Evolutionary conservation across 2,888 invertebrate species (phyloP).

Genomic region (Physocephala rufipes): DNA sequence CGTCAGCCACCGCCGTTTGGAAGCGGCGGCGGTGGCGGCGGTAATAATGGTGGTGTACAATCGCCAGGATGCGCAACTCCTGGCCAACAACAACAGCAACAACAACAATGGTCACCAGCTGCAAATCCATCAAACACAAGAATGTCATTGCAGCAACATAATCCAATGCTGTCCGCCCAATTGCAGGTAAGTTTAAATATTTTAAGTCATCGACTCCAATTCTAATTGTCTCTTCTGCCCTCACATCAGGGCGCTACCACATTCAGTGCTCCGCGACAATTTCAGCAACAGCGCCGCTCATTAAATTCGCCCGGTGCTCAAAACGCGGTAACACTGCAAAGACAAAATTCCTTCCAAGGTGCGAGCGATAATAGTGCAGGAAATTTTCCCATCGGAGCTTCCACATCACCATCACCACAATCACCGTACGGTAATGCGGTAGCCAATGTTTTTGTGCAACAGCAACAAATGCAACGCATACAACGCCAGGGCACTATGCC

Average conservation of each 20-base stretch:
- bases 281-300: conserved; percentile 59
- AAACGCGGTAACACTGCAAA: conserved; percentile 51
- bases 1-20: conserved; percentile 58
- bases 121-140: conserved; percentile 43
- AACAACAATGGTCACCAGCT: conserved; percentile 48
- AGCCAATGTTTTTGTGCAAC: conserved; percentile 59
- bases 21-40: conserved; percentile 46
- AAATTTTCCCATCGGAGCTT: conserved; percentile 52
- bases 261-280: conserved; percentile 59
- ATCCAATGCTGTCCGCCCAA: conserved; percentile 90
- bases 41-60: conserved; percentile 54
- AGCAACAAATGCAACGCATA: conserved; percentile 58
- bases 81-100: conserved; percentile 39
- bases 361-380: conserved; percentile 46
- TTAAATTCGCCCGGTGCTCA: conserved; percentile 61
- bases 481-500: conserved; percentile 64
- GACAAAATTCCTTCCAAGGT: conserved; percentile 64
- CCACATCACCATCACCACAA: conserved; percentile 57
- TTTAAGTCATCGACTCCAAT: background rate
- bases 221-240: conserved; percentile 28
- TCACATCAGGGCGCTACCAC: conserved; percentile 57
- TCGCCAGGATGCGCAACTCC: conserved; percentile 61
- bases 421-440: conserved; percentile 61
- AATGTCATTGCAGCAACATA: conserved; percentile 78
- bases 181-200: conserved; percentile 72